Conservation (phyloP, 2,113 vertebrate genomes). For the Blennius ocellaris region DNA sequence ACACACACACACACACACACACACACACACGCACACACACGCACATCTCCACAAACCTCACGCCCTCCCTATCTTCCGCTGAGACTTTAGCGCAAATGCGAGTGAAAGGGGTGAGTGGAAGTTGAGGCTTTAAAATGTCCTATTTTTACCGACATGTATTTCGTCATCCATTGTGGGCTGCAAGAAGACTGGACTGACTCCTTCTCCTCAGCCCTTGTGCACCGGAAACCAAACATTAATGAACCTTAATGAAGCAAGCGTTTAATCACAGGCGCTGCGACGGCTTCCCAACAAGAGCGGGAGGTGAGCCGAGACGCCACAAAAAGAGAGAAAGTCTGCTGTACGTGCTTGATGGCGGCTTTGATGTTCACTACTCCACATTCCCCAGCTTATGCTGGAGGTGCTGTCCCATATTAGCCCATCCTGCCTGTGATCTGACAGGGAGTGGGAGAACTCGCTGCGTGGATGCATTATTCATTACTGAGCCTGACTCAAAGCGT, state of each 20-base stretch:
- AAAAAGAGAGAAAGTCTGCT: slow-evolving; percentile 31
- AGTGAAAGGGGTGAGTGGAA: slow-evolving; percentile 34
- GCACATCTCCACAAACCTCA: neutral
- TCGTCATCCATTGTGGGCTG: neutral
- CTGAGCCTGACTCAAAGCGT: slow-evolving; percentile 63
- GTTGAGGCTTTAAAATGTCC: slow-evolving; percentile 31
- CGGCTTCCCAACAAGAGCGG: slow-evolving; percentile 20
- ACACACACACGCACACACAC: no score
- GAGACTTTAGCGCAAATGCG: slow-evolving; percentile 54
- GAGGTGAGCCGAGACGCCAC: slow-evolving; percentile 36
- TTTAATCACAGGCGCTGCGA: neutral
- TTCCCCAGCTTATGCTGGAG: slow-evolving; percentile 65
- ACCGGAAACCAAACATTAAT: slow-evolving; percentile 19
- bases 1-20: no score
- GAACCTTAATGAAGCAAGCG: slow-evolving; percentile 23
- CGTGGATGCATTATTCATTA: slow-evolving; percentile 77
- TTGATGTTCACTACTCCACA: slow-evolving; percentile 60
- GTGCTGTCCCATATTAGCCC: slow-evolving; percentile 76
- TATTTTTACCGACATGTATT: neutral
- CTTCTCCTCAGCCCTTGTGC: slow-evolving; percentile 10
- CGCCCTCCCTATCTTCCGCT: slow-evolving; percentile 57
- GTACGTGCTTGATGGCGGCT: slow-evolving; percentile 52
- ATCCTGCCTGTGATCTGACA: slow-evolving; percentile 74
- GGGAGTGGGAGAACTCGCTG: slow-evolving; percentile 57
- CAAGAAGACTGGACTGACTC: neutral